These are phyloP conservation scores for Fregata magnificens DNA, from an alignment of 2,113 vertebrate genomes.

Conservation along the genomic window DNA sequence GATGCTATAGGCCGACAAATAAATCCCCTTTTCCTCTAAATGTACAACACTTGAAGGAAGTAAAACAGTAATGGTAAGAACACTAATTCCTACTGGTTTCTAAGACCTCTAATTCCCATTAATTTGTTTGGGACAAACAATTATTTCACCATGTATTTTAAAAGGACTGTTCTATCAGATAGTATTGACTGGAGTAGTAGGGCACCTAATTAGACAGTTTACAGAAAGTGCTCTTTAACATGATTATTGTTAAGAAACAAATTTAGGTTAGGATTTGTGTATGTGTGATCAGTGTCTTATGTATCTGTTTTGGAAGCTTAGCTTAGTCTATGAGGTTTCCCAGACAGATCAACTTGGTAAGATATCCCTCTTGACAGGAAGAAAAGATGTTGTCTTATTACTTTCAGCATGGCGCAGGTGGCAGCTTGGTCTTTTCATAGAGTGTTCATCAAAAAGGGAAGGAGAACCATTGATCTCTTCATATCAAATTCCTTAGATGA, in stretches of 20 bases:
- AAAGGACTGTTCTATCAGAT: background rate
- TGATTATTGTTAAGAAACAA: background rate
- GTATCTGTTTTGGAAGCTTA: background rate
- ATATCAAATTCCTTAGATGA: background rate
- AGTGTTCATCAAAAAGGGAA: conserved; percentile 37
- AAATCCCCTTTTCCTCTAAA: background rate
- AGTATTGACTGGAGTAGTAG: background rate
- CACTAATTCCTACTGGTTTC: background rate
- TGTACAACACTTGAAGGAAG: background rate
- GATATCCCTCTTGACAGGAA: background rate
- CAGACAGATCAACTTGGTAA: background rate
- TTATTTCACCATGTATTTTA: background rate
- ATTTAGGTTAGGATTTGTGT: conserved; percentile 38
- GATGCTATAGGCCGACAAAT: background rate
- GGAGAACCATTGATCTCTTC: background rate
- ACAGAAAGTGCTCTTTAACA: background rate
- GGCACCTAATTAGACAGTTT: background rate
- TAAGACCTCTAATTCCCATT: background rate
- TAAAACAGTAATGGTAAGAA: background rate
- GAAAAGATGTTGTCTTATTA: background rate
- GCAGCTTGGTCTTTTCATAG: conserved; percentile 37
- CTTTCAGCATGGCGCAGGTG: background rate
- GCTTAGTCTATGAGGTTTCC: background rate
- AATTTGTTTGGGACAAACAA: conserved; percentile 41
- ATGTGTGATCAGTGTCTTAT: background rate